Evolutionary conservation across 2,113 vertebrate species (phyloP).

Genomic region (Pedetes capensis): DNA sequence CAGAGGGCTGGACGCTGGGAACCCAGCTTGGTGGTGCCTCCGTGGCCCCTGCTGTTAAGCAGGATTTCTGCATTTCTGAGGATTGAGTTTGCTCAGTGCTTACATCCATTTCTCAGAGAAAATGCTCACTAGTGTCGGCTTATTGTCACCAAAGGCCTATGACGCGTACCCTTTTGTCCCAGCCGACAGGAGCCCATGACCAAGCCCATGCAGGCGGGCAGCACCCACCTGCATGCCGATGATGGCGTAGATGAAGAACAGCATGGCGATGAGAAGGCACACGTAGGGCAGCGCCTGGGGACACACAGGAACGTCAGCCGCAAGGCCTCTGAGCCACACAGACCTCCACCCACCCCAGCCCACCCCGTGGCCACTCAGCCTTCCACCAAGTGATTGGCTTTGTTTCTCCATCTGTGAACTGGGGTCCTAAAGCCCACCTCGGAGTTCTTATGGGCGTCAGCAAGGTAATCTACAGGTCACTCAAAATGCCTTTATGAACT

Average conservation of each 20-base stretch:
- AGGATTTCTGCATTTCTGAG: background rate
- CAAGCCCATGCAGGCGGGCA: background rate
- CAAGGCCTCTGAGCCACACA: background rate
- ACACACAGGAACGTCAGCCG: background rate
- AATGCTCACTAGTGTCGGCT: fast-evolving
- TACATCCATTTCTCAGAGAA: background rate
- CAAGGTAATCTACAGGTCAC: fast-evolving
- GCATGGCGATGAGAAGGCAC: constrained; percentile 97
- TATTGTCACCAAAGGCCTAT: background rate
- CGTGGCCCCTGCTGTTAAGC: background rate
- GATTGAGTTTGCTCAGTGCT: background rate
- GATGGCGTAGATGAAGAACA: constrained; percentile 99
- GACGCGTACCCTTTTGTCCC: background rate
- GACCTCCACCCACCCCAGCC: background rate
- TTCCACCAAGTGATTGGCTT: background rate
- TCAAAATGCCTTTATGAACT: background rate
- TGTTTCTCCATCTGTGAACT: background rate
- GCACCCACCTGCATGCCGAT: constrained; percentile 95
- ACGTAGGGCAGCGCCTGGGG: constrained; percentile 95
- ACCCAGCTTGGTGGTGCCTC: background rate
- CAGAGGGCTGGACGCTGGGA: background rate
- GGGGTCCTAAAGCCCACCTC: no score
- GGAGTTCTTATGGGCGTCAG: background rate
- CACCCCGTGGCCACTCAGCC: background rate
- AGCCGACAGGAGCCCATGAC: no score